Conservation (phyloP, 1,140 invertebrate species). For the Portunus trituberculatus region DNA sequence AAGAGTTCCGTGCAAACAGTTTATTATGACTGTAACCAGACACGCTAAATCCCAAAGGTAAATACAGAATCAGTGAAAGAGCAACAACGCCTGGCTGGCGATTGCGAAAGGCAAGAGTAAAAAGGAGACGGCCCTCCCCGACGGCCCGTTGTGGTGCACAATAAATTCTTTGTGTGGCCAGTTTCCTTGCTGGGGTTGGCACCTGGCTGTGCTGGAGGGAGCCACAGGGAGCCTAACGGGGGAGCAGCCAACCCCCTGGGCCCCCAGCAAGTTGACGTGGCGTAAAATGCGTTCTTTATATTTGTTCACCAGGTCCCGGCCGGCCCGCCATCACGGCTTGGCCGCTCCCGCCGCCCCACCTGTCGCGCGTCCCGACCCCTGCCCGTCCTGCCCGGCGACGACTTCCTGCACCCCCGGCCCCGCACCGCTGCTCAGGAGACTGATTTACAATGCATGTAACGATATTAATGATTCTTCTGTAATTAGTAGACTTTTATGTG, state of each 20-base stretch:
- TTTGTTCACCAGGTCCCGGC: constrained; percentile 66
- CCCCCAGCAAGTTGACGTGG: constrained; percentile 72
- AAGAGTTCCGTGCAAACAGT: constrained; percentile 64
- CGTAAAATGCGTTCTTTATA: constrained; percentile 75
- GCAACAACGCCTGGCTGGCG: constrained; percentile 68
- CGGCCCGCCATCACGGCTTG: constrained; percentile 61
- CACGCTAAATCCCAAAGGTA: constrained; percentile 72
- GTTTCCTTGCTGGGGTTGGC: constrained; percentile 73
- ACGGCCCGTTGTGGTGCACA: constrained; percentile 65
- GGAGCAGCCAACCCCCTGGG: constrained; percentile 53
- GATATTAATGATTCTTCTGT: too few species aligned
- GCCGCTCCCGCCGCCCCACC: constrained; percentile 61
- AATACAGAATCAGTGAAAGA: constrained; percentile 73
- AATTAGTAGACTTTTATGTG: too few species aligned
- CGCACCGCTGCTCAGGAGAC: too few species aligned
- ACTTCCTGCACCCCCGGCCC: not conserved
- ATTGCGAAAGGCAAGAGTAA: constrained; percentile 71
- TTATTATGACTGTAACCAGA: constrained; percentile 74
- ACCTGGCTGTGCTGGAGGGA: constrained; percentile 71
- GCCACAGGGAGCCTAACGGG: constrained; percentile 69
- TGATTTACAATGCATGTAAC: not conserved
- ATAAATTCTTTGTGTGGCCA: constrained; percentile 75
- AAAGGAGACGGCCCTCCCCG: constrained; percentile 66
- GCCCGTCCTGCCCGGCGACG: not conserved
- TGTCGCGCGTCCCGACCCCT: constrained; percentile 60